Percentiles rank a stretch among this genome's conserved stretches.
These are phyloP conservation scores for Cottoperca gobio DNA, from an alignment of 2,797 vertebrate species.

Conservation along the genomic window DNA sequence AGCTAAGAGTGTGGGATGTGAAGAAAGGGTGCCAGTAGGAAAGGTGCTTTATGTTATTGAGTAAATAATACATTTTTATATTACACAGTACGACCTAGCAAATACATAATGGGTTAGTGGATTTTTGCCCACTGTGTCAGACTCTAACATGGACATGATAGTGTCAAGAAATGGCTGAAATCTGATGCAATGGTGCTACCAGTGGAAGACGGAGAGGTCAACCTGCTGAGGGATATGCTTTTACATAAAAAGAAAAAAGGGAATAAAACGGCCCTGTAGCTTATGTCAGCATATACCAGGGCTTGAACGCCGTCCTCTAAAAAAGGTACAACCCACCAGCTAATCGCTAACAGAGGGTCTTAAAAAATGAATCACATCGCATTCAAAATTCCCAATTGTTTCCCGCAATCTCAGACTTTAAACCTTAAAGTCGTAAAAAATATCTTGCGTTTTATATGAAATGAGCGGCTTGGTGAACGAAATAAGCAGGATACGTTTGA, in stretches of 20 bases:
- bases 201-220: slow-evolving; percentile 30
- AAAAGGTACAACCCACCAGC: slow-evolving; percentile 34
- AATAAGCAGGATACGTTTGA: slow-evolving; percentile 21
- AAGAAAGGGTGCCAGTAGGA: slow-evolving; percentile 64
- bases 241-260: slow-evolving; percentile 25
- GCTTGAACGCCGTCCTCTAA: slow-evolving; percentile 45
- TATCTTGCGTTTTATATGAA: slow-evolving; percentile 4
- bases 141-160: slow-evolving; percentile 53
- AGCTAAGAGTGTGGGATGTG: slow-evolving; percentile 66
- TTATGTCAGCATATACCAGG: slow-evolving; percentile 57
- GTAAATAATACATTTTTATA: slow-evolving; percentile 78
- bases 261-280: slow-evolving; percentile 37
- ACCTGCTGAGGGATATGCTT: slow-evolving; percentile 44
- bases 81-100: slow-evolving; percentile 64
- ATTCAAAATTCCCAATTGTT: slow-evolving; percentile 8
- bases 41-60: slow-evolving; percentile 74
- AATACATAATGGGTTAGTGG: slow-evolving; percentile 66
- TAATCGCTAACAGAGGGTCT: slow-evolving; percentile 13
- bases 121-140: slow-evolving; percentile 39
- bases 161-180: slow-evolving; percentile 57
- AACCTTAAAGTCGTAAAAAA: slow-evolving; percentile 1
- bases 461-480: slow-evolving; percentile 7
- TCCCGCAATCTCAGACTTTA: not conserved
- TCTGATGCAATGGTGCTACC: slow-evolving; percentile 16
- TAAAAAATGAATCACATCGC: not conserved